These are phyloP conservation scores for Tenebrosternarchus preto DNA, from an alignment of 2,113 vertebrate species.

Conservation along the genomic window DNA sequence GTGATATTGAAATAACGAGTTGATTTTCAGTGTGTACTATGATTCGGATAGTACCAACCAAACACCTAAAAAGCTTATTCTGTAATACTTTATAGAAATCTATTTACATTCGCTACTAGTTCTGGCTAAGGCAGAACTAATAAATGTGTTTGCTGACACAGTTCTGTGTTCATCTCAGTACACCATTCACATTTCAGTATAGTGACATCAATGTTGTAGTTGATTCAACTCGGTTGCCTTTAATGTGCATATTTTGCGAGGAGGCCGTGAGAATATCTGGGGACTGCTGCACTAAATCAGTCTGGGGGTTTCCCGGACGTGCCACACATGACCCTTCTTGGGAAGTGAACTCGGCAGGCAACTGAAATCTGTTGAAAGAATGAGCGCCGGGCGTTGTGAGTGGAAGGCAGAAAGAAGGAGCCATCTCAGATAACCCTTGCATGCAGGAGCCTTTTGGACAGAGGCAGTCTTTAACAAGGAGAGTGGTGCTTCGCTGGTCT, in stretches of 20 bases:
- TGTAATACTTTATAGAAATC: no score
- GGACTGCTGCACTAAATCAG: background rate
- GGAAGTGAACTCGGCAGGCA: conserved; percentile 3
- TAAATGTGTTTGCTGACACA: no score
- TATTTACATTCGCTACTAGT: no score
- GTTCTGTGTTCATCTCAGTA: background rate
- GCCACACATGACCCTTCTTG: conserved; percentile 3
- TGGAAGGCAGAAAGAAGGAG: conserved; percentile 7
- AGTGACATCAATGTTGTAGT: background rate
- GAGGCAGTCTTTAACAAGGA: background rate
- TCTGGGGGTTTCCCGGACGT: background rate
- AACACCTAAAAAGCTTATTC: no score
- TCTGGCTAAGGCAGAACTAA: no score
- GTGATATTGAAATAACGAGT: no score
- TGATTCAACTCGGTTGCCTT: background rate
- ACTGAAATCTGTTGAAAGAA: conserved; percentile 19
- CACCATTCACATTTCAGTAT: background rate
- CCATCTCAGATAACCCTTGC: conserved; percentile 12
- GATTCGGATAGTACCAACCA: no score
- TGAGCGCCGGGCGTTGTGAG: conserved; percentile 11
- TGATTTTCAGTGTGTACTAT: no score
- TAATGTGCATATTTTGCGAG: background rate
- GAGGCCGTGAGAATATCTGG: background rate
- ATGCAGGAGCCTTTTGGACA: background rate
- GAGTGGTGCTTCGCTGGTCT: background rate